phyloP scores from a whole-genome alignment of 1,140 invertebrate genomes.

The Vanessa atalanta region DNA sequence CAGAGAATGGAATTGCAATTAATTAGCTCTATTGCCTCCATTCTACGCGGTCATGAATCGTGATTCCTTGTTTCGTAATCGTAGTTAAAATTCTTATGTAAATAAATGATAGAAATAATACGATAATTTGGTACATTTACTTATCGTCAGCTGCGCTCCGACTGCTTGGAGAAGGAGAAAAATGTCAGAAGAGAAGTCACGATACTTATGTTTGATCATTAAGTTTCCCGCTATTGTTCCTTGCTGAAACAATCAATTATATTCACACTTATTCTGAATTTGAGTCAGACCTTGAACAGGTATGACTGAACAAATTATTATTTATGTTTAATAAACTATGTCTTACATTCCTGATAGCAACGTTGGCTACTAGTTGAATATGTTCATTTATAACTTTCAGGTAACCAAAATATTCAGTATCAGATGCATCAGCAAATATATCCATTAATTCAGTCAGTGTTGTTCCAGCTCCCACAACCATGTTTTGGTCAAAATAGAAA shows the following conservation, averaged over 20 bases:
- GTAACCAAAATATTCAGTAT: conserved; percentile 72
- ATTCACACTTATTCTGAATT: too few species aligned
- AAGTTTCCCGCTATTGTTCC: conserved; percentile 89
- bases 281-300: too few species aligned
- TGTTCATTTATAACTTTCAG: conserved; percentile 71
- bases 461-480: conserved; percentile 84
- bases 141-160: conserved; percentile 82
- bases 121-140: conserved; percentile 58
- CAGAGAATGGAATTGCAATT: background rate
- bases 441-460: conserved; percentile 83
- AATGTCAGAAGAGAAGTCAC: conserved; percentile 88
- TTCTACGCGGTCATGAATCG: too few species aligned
- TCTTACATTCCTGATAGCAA: conserved; percentile 85
- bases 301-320: too few species aligned
- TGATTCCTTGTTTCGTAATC: too few species aligned
- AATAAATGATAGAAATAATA: too few species aligned
- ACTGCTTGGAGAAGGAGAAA: conserved; percentile 86
- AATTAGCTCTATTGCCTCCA: too few species aligned
- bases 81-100: too few species aligned
- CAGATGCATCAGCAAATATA: conserved; percentile 79
- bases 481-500: conserved; percentile 73
- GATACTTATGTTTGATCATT: conserved; percentile 87
- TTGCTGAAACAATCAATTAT: conserved; percentile 73
- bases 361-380: conserved; percentile 85
- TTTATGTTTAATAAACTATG: conserved; percentile 84